Percentiles rank a stretch among this genome's conserved stretches.
phyloP scores from a whole-genome alignment of 2,888 invertebrate species.

The Ophioninae sp. region DNA sequence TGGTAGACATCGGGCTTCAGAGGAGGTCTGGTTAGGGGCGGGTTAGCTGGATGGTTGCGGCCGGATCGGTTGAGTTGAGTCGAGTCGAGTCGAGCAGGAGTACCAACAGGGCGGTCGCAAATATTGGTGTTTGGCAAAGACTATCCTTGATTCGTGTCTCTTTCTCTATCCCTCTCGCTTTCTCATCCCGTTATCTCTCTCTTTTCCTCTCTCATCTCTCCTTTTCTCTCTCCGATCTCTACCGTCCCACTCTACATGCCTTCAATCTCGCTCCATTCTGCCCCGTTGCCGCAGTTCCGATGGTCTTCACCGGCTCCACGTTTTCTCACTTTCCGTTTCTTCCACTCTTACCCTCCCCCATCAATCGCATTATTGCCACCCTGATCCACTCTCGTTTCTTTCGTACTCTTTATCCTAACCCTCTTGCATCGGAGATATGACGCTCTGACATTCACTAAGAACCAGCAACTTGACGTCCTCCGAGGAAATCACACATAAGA shows the following conservation, averaged over 20 bases:
- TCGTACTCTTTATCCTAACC: slow-evolving; percentile 46
- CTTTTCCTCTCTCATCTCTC: slow-evolving; percentile 64
- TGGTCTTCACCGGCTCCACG: slow-evolving; percentile 46
- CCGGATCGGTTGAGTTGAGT: slow-evolving; percentile 77
- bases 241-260: slow-evolving; percentile 60
- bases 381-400: slow-evolving; percentile 30
- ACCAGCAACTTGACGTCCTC: not conserved
- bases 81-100: slow-evolving; percentile 78
- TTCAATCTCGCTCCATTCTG: slow-evolving; percentile 54
- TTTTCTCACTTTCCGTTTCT: slow-evolving; percentile 54
- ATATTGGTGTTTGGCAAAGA: slow-evolving; percentile 81
- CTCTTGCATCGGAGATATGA: slow-evolving; percentile 51
- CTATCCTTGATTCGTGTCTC: slow-evolving; percentile 80
- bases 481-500: slow-evolving; percentile 21
- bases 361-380: slow-evolving; percentile 46
- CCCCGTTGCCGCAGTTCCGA: slow-evolving; percentile 58
- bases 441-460: slow-evolving; percentile 18
- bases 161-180: slow-evolving; percentile 73
- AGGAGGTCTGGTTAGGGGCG: slow-evolving; percentile 64
- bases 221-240: slow-evolving; percentile 58
- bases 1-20: slow-evolving; percentile 56
- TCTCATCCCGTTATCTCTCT: slow-evolving; percentile 61
- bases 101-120: slow-evolving; percentile 81
- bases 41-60: slow-evolving; percentile 74
- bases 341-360: slow-evolving; percentile 45